phyloP scores from a whole-genome alignment of 2,797 vertebrate species.

The Argentina silus region DNA sequence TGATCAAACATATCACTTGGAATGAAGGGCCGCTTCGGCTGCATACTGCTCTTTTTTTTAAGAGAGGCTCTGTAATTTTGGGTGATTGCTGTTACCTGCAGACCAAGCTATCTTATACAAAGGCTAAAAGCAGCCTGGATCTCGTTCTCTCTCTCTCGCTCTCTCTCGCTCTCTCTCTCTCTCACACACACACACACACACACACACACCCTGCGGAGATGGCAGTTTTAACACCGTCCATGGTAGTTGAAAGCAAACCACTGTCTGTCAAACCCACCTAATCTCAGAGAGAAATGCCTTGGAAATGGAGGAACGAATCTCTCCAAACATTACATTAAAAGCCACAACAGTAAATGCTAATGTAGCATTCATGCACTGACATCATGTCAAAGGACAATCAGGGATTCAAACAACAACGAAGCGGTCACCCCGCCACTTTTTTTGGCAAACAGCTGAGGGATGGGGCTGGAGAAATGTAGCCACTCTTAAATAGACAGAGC shows the following conservation, averaged over 20 bases:
- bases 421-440: no score
- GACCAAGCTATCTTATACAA: slow-evolving; percentile 38
- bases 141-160: no score
- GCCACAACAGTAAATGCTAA: background rate
- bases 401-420: background rate
- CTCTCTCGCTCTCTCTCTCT: slow-evolving; percentile 26
- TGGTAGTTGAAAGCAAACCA: background rate
- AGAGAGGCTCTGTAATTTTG: slow-evolving; percentile 49
- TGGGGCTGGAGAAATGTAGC: no score
- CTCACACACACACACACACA: slow-evolving; percentile 27
- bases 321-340: background rate
- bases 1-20: slow-evolving; percentile 13
- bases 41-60: slow-evolving; percentile 32
- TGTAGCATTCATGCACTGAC: background rate
- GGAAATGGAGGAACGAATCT: background rate
- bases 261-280: background rate
- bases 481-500: no score
- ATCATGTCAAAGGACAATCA: background rate
- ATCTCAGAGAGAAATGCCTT: background rate
- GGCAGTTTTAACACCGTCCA: slow-evolving; percentile 16
- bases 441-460: no score
- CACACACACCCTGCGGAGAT: slow-evolving; percentile 22
- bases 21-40: slow-evolving; percentile 26
- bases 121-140: slow-evolving; percentile 46
- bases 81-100: slow-evolving; percentile 50